Evolutionary conservation across 2,888 invertebrate genomes (phyloP).

Genomic region (Napeogenes sylphis): DNA sequence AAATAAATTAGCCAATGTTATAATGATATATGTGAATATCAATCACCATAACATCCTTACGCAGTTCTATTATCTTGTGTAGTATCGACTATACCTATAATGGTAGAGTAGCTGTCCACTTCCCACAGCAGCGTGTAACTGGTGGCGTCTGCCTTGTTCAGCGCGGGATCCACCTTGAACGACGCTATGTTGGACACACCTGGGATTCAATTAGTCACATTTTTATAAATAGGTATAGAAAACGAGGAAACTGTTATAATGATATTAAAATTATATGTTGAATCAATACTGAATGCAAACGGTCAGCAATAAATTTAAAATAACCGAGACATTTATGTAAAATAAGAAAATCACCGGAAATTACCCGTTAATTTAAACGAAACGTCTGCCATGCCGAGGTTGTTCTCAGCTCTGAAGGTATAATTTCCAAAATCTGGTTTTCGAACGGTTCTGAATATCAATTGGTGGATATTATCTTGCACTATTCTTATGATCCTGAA

Average conservation of each 20-base stretch:
- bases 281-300: no score
- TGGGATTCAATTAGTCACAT: conserved; percentile 40
- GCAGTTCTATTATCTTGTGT: neutral
- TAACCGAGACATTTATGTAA: no score
- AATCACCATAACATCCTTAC: no score
- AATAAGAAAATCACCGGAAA: conserved; percentile 4
- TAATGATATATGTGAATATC: no score
- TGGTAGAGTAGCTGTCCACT: conserved; percentile 88
- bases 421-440: conserved; percentile 86
- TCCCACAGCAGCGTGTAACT: conserved; percentile 89
- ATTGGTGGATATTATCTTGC: conserved; percentile 76
- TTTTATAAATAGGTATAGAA: neutral
- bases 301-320: no score
- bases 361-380: conserved; percentile 85
- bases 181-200: conserved; percentile 83
- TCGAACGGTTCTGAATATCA: conserved; percentile 83
- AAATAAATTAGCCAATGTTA: no score
- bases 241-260: neutral
- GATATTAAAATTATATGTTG: no score
- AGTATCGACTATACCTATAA: conserved; percentile 74
- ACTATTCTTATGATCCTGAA: conserved; percentile 71
- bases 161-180: conserved; percentile 78
- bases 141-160: conserved; percentile 66
- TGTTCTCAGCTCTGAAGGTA: conserved; percentile 86
- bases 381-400: conserved; percentile 83